Conservation (phyloP, 1,140 invertebrate species). For the Globodera rostochiensis region DNA sequence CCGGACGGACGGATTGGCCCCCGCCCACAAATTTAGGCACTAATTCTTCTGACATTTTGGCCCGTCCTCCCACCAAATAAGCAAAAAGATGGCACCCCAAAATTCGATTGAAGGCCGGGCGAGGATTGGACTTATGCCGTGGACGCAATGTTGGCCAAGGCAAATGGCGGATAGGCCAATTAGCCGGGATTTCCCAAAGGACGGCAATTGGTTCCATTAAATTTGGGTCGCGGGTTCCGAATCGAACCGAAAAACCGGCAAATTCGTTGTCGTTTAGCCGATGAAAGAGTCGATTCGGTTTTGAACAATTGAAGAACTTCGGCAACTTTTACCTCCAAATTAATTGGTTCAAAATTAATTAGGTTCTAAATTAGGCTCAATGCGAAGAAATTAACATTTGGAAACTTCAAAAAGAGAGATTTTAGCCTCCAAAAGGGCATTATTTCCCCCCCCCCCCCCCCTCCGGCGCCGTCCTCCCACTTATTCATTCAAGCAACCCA, state of each 20-base stretch:
- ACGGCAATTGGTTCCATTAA: not conserved
- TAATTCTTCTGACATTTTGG: constrained; percentile 21
- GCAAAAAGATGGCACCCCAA: constrained; percentile 1
- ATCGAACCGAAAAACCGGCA: not conserved
- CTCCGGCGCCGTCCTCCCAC: no score
- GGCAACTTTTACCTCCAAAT: no score
- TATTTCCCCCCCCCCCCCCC: not conserved
- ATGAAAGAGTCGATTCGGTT: not conserved
- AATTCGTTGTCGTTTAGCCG: no score
- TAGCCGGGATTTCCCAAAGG: not conserved
- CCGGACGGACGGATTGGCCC: no score
- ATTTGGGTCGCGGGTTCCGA: not conserved
- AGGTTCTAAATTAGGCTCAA: no score
- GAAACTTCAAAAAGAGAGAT: no score
- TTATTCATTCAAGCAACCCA: not conserved
- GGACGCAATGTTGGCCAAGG: not conserved
- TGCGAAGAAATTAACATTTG: no score
- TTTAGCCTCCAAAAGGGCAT: not conserved
- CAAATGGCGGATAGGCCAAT: constrained; percentile 10
- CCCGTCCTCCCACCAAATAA: constrained; percentile 9
- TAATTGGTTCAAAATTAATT: no score
- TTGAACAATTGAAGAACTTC: not conserved
- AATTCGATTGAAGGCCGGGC: constrained; percentile 15
- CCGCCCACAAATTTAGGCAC: not conserved
- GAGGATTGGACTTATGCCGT: not conserved